Evolutionary conservation across 2,113 vertebrate genomes (phyloP).

Genomic region (Stigmatopora argus): DNA sequence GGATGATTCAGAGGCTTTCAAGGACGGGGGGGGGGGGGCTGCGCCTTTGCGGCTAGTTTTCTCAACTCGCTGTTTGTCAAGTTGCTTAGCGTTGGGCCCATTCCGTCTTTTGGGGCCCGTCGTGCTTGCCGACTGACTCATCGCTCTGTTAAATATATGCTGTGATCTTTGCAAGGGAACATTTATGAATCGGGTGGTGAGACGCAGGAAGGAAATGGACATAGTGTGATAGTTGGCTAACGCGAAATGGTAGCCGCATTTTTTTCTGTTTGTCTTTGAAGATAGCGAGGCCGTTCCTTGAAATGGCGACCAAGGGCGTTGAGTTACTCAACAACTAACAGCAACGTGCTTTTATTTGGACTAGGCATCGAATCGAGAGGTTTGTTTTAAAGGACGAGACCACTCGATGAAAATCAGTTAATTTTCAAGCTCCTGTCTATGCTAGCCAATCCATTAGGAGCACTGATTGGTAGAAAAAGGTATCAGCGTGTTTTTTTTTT

Average conservation of each 20-base stretch:
- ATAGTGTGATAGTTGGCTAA: slow-evolving; percentile 7
- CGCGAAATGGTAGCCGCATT: not conserved
- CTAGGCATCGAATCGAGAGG: not conserved
- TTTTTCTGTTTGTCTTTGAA: slow-evolving; percentile 3
- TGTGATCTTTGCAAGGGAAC: slow-evolving; percentile 2
- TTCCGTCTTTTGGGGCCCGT: slow-evolving; percentile 2
- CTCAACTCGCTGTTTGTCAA: slow-evolving; percentile 21
- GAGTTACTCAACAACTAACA: not conserved
- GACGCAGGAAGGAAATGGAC: slow-evolving; percentile 1
- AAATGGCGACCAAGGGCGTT: not conserved
- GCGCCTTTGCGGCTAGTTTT: slow-evolving; percentile 11
- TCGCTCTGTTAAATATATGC: slow-evolving; percentile 25
- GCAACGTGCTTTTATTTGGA: not conserved
- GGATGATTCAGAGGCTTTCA: slow-evolving; percentile 23
- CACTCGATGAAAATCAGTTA: too few species aligned
- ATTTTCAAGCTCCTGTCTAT: too few species aligned
- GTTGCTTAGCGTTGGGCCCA: not conserved
- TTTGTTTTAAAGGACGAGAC: not conserved
- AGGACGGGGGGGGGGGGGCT: slow-evolving; percentile 3
- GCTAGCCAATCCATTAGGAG: too few species aligned
- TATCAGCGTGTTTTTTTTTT: too few species aligned
- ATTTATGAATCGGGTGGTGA: slow-evolving; percentile 11
- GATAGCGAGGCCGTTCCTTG: slow-evolving; percentile 7
- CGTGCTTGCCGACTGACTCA: slow-evolving; percentile 41
- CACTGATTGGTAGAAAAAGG: slow-evolving; percentile 16